Evolutionary conservation across 2,797 vertebrate species (phyloP).

Genomic region (Meda fulgida): DNA sequence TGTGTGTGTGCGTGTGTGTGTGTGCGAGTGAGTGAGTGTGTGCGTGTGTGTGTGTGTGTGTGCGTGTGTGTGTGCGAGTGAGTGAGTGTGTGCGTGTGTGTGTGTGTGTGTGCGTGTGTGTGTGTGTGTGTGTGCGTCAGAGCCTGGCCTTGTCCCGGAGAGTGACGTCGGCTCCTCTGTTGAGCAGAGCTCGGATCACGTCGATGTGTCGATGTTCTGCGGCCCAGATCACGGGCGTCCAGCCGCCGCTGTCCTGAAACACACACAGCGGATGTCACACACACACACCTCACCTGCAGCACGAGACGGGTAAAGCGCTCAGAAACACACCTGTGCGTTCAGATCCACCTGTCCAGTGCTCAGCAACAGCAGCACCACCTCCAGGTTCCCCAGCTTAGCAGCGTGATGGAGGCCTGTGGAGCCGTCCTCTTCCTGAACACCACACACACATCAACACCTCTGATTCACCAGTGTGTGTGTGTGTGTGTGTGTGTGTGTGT

Average conservation of each 20-base stretch:
- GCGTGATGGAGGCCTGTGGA: conserved; percentile 95
- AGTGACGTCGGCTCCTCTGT: conserved; percentile 89
- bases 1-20: too few species aligned
- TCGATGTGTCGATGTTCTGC: conserved; percentile 91
- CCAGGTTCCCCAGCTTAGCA: conserved; percentile 88
- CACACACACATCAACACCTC: background rate
- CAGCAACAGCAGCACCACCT: conserved; percentile 86
- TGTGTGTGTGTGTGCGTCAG: too few species aligned
- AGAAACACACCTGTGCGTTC: conserved; percentile 82
- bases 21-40: too few species aligned
- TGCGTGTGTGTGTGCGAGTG: too few species aligned
- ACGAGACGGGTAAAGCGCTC: too few species aligned
- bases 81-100: too few species aligned
- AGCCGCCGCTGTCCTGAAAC: conserved; percentile 89
- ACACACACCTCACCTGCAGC: background rate
- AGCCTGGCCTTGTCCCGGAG: conserved; percentile 84
- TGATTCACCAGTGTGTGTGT: too few species aligned
- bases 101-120: too few species aligned
- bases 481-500: too few species aligned
- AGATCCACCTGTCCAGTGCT: conserved; percentile 92
- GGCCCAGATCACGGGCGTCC: conserved; percentile 96
- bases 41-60: too few species aligned
- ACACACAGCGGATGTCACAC: background rate
- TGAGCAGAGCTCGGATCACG: conserved; percentile 87
- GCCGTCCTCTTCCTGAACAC: conserved; percentile 86